These are phyloP conservation scores for Natator depressus DNA, from an alignment of 2,113 vertebrate genomes.

Conservation along the genomic window DNA sequence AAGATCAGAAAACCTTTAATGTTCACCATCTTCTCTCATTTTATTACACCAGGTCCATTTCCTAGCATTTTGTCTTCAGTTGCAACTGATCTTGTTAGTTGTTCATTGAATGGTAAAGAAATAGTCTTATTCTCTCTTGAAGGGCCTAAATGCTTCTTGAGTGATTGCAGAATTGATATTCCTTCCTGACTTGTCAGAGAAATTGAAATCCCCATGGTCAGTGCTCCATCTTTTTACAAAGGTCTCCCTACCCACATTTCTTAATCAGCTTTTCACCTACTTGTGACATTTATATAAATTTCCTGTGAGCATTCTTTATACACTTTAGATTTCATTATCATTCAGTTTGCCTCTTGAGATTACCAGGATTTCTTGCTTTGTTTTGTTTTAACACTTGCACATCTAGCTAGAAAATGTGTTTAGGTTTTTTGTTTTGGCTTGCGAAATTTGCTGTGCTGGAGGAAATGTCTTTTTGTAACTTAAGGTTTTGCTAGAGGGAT, in stretches of 20 bases:
- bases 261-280: conserved; percentile 50
- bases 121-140: conserved; percentile 28
- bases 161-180: conserved; percentile 33
- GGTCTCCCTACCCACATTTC: conserved; percentile 3
- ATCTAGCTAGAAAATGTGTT: no score
- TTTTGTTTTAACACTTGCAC: background rate
- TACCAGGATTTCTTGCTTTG: background rate
- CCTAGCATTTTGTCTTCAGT: conserved; percentile 1
- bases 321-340: background rate
- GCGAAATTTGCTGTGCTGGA: no score
- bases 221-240: conserved; percentile 30
- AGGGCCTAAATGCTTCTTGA: conserved; percentile 31
- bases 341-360: background rate
- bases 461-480: no score
- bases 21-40: background rate
- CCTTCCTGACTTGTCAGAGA: conserved; percentile 52
- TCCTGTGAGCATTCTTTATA: background rate
- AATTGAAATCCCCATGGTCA: conserved; percentile 61
- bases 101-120: conserved; percentile 40
- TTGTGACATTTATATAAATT: background rate
- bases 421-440: no score
- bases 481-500: no score
- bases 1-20: conserved; percentile 32
- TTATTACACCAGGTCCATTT: conserved; percentile 29
- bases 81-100: conserved; percentile 42